Percentiles rank a stretch among this genome's conserved stretches.
phyloP scores from a whole-genome alignment of 2,797 vertebrate species.

The Mormyrus proboscirostris region DNA sequence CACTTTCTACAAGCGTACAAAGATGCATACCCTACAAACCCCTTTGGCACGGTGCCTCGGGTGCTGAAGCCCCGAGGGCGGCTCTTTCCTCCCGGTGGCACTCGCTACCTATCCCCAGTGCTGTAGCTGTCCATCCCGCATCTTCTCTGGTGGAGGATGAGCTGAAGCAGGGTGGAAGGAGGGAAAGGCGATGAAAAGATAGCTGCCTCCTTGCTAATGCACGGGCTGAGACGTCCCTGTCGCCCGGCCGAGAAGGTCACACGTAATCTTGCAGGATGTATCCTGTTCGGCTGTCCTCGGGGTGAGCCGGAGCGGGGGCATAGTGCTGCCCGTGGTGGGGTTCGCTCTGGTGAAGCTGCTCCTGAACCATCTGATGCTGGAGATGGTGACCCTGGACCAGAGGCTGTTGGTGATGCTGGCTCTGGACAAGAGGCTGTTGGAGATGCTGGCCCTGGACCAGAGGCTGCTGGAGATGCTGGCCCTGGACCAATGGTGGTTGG shows the following conservation, averaged over 20 bases:
- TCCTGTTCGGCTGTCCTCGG: constrained; percentile 53
- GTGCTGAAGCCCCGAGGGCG: constrained; percentile 18
- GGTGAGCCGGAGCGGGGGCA: constrained; percentile 44
- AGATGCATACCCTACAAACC: constrained; percentile 10
- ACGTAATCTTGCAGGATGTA: constrained; percentile 68
- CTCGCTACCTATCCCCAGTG: constrained; percentile 38
- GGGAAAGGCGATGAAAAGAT: constrained; percentile 15
- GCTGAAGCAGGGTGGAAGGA: constrained; percentile 34
- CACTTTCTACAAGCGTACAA: background rate
- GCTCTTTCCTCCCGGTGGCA: background rate
- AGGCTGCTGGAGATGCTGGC: constrained; percentile 1
- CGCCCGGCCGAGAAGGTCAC: constrained; percentile 29
- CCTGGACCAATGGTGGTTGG: constrained; percentile 13
- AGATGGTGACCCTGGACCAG: background rate
- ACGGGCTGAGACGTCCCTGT: background rate
- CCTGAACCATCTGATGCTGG: constrained; percentile 23
- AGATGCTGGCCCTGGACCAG: constrained; percentile 17
- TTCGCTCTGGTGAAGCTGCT: constrained; percentile 31
- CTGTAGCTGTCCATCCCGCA: constrained; percentile 37
- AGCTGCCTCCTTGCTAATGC: background rate
- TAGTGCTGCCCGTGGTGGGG: constrained; percentile 38
- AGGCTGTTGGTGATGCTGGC: constrained; percentile 31
- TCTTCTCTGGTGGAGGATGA: constrained; percentile 22
- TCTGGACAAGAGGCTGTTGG: constrained; percentile 18
- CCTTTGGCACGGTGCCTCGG: background rate